Evolutionary conservation across 2,888 invertebrate species (phyloP), one percentile per base, ranked within the genome.

Genomic region (Melieria crassipennis): DNA sequence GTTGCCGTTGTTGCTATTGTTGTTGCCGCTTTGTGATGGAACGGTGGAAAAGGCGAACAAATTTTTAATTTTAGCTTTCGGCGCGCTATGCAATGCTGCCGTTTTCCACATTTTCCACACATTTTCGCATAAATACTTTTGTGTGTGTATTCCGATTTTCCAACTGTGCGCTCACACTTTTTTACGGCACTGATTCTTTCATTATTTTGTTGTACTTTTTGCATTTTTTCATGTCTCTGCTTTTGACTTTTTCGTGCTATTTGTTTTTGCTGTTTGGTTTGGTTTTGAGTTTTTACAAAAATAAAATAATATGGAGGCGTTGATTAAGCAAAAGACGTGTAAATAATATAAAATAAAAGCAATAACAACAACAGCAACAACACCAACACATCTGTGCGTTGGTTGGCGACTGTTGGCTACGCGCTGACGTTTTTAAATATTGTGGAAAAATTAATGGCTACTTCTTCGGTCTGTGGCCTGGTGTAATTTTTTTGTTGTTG

Each of bases 241-340:
- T 71, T 65, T 50, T 66, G 13, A 46, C 68, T 11, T 62, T 42
- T 76, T 73, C 75, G 73, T 79, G 74, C 70, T 56, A 16, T 16
- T 52, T 43, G 52, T 70, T 61, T 69, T 7, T 72, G 63, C n/a
- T 58, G 10, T 65, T 61, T 50, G 72, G 55, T 69, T 61, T 60
- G 63, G 63, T 62, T 69, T n/a, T 47, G 57, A 73, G 69, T 13
- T 61, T 75, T 74, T 72, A 73, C 61, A 16, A 66, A 71, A 71
- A 71, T 69, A 69, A 65, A 69, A 65, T 57, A 46, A 42, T 68
- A 68, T 48, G 69, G 61, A 61, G 69, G 65, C 68, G 65, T 69
- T 61, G 47, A 57, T 69, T 45, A 50, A 30, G 48, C 66, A 69
- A 69, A 58, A 10, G 5, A 60, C 43, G 46, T n/a, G 7, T 13